These are phyloP conservation scores for Diprion similis DNA, from an alignment of 1,140 invertebrate species.

Conservation along the genomic window DNA sequence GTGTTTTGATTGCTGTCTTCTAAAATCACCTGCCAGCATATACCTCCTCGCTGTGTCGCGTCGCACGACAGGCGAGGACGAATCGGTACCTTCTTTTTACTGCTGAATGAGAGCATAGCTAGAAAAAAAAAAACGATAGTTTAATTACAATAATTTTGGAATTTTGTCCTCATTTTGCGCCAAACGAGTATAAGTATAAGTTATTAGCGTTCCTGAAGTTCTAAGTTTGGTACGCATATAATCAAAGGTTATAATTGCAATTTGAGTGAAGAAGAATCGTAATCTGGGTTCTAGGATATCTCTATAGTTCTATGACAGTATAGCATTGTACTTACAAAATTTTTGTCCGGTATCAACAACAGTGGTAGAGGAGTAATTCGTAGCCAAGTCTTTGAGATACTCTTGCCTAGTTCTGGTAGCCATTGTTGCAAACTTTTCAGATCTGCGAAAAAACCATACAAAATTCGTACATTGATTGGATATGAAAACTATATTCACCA, in stretches of 20 bases:
- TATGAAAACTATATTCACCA: neutral
- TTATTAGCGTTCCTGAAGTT: too few species aligned
- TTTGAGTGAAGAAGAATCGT: slow-evolving; percentile 8
- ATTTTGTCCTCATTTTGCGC: neutral
- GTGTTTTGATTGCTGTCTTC: slow-evolving; percentile 74
- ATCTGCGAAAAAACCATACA: slow-evolving; percentile 57
- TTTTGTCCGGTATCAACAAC: slow-evolving; percentile 87
- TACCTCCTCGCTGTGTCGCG: slow-evolving; percentile 72
- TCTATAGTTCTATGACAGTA: slow-evolving; percentile 6
- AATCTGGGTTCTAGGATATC: slow-evolving; percentile 19
- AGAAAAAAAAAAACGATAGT: slow-evolving; percentile 36
- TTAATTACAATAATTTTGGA: slow-evolving; percentile 6
- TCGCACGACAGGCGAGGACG: slow-evolving; percentile 74
- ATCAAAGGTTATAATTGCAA: neutral
- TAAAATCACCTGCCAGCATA: slow-evolving; percentile 79
- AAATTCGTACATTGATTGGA: neutral
- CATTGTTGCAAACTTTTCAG: slow-evolving; percentile 97
- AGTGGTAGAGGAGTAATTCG: slow-evolving; percentile 83
- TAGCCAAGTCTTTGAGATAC: slow-evolving; percentile 91
- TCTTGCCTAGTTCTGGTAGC: slow-evolving; percentile 94
- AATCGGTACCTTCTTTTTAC: slow-evolving; percentile 74
- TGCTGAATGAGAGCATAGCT: slow-evolving; percentile 74
- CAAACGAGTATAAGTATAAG: neutral
- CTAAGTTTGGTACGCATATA: neutral
- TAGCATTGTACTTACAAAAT: slow-evolving; percentile 75